Evolutionary conservation across 92 coral and sea anemone genomes (phyloP).

Genomic region (Palythoa heliodiscus): DNA sequence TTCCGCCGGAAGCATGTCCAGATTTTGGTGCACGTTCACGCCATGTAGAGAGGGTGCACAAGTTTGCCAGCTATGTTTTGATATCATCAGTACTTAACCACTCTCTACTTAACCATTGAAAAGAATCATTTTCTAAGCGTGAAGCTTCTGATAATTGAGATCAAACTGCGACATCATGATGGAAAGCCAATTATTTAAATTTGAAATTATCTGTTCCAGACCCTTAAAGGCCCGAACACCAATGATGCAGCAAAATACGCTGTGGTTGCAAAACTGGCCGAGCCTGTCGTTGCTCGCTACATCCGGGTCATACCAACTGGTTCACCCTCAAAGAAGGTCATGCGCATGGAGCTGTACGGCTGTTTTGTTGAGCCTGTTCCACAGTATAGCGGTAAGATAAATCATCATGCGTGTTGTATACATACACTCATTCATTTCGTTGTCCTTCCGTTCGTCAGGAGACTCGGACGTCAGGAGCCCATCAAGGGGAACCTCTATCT

Average conservation of each 20-base stretch:
- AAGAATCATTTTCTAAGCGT: neutral
- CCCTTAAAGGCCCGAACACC: slow-evolving; percentile 71
- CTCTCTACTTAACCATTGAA: neutral
- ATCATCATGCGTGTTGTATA: neutral
- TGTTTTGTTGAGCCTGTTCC: slow-evolving; percentile 81
- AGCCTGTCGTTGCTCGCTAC: slow-evolving; percentile 73
- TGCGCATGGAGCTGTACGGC: slow-evolving; percentile 89
- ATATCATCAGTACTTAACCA: neutral
- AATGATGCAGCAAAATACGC: slow-evolving; percentile 61
- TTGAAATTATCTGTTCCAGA: slow-evolving; percentile 39
- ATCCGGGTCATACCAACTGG: slow-evolving; percentile 79
- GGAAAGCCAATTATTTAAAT: neutral
- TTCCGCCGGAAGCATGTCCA: no score
- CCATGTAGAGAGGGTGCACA: no score
- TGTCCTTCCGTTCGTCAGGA: no score
- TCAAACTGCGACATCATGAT: neutral
- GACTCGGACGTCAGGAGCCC: no score
- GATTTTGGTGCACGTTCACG: no score
- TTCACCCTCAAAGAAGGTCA: slow-evolving; percentile 52
- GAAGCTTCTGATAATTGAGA: no score
- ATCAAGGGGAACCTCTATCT: no score
- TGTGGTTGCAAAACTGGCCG: slow-evolving; percentile 56
- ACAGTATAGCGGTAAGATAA: slow-evolving; percentile 57
- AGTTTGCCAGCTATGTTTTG: no score
- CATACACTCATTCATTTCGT: no score